Conservation (phyloP, 1,140 invertebrate genomes). For the Zelostemma sp. region DNA sequence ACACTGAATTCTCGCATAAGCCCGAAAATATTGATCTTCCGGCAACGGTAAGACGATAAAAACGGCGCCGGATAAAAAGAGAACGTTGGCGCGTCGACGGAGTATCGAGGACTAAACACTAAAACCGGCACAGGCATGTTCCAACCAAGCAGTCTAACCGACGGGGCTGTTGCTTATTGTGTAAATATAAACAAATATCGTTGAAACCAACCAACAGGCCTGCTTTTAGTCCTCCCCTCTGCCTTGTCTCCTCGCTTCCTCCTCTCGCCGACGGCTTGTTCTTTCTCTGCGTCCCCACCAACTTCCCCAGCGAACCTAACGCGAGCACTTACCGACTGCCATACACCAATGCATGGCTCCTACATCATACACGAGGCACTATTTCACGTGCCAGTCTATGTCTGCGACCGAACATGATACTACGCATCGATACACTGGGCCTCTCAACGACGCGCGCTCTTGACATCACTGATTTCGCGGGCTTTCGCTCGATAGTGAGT, state of each 20-base stretch:
- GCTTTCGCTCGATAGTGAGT: no score
- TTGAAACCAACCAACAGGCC: slow-evolving; percentile 71
- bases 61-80: slow-evolving; percentile 9
- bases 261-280: slow-evolving; percentile 34
- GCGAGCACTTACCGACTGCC: slow-evolving; percentile 32
- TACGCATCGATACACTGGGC: no score
- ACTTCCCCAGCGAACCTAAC: slow-evolving; percentile 10
- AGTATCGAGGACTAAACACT: slow-evolving; percentile 67
- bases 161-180: slow-evolving; percentile 70
- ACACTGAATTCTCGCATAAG: no score
- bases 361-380: slow-evolving; percentile 16
- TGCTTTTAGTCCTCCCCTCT: slow-evolving; percentile 63
- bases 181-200: slow-evolving; percentile 72
- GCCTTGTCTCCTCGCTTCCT: slow-evolving; percentile 1
- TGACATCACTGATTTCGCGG: not conserved
- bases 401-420: not conserved
- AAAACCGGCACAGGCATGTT: slow-evolving; percentile 58
- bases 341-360: slow-evolving; percentile 16
- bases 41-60: no score
- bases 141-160: slow-evolving; percentile 50
- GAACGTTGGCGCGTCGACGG: slow-evolving; percentile 55
- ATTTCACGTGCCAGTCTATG: not conserved
- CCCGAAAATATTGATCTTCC: no score
- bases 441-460: no score
- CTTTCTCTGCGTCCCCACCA: slow-evolving; percentile 25